Evolutionary conservation across 2,113 vertebrate genomes (phyloP).

Genomic region (Bubalus kerabau): DNA sequence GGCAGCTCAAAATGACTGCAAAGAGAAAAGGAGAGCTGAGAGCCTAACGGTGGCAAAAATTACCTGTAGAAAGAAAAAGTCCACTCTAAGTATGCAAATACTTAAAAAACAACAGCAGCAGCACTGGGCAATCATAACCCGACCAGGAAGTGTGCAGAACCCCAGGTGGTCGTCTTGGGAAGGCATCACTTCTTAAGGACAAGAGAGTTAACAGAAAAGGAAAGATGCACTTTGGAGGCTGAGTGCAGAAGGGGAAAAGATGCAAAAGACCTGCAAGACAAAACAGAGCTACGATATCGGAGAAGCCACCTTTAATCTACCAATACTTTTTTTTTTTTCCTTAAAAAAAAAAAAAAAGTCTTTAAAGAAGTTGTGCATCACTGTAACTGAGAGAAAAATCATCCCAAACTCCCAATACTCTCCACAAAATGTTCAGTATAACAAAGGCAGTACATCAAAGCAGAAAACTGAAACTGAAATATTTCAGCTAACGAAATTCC

Average conservation of each 20-base stretch:
- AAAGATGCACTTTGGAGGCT: neutral
- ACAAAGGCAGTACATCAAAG: neutral
- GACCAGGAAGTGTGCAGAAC: neutral
- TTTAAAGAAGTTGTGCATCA: neutral
- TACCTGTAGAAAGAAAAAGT: neutral
- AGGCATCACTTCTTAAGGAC: neutral
- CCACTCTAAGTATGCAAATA: neutral
- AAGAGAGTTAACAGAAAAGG: neutral
- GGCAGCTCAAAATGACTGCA: neutral
- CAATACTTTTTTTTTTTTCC: neutral
- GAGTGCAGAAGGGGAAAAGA: neutral
- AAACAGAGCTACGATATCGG: neutral
- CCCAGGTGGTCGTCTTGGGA: neutral
- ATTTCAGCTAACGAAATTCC: neutral
- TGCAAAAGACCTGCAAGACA: neutral
- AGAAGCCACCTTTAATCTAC: neutral
- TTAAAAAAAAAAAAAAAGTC: neutral
- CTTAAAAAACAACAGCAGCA: neutral
- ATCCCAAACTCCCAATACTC: neutral
- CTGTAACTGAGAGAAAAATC: neutral
- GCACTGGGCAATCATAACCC: neutral
- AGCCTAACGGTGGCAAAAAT: neutral
- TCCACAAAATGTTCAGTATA: neutral
- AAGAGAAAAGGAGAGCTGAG: neutral
- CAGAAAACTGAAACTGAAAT: neutral